These are phyloP conservation scores for Drosophila malerkotliana DNA, from an alignment of 1,140 invertebrate genomes.

Conservation along the genomic window DNA sequence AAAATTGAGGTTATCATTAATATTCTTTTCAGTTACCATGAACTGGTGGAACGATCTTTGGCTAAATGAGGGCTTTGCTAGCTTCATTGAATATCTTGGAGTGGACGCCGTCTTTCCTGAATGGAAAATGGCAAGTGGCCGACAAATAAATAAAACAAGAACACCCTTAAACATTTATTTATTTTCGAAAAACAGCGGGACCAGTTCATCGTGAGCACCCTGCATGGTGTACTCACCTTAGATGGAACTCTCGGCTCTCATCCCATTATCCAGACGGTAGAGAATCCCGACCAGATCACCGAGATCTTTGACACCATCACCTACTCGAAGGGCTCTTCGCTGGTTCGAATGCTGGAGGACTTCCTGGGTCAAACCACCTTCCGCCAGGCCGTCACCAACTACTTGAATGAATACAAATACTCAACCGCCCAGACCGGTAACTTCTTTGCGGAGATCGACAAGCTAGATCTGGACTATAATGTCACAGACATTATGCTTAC, in stretches of 20 bases:
- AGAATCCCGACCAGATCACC: slow-evolving; percentile 95
- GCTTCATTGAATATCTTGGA: slow-evolving; percentile 93
- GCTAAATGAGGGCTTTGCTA: slow-evolving; percentile 97
- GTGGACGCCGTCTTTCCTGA: slow-evolving; percentile 89
- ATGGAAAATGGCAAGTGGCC: slow-evolving; percentile 91
- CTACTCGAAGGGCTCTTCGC: slow-evolving; percentile 95
- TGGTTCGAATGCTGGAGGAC: slow-evolving; percentile 95
- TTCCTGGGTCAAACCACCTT: slow-evolving; percentile 92
- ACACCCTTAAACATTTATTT: slow-evolving; percentile 17
- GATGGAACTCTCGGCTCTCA: slow-evolving; percentile 94
- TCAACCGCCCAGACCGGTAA: slow-evolving; percentile 92
- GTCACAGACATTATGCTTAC: slow-evolving; percentile 93
- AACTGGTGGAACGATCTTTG: slow-evolving; percentile 97
- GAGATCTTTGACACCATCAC: slow-evolving; percentile 97
- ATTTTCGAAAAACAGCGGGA: slow-evolving; percentile 83
- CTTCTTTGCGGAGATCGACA: slow-evolving; percentile 89
- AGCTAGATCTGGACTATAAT: slow-evolving; percentile 64
- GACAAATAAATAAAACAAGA: slow-evolving; percentile 5
- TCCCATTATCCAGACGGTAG: slow-evolving; percentile 93
- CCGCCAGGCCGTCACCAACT: slow-evolving; percentile 88
- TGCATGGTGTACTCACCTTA: slow-evolving; percentile 89
- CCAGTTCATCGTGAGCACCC: slow-evolving; percentile 89
- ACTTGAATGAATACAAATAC: slow-evolving; percentile 90
- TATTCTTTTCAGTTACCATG: slow-evolving; percentile 89
- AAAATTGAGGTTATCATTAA: background rate